Conservation (phyloP, 2,888 invertebrate genomes). For the Dione vanillae region DNA sequence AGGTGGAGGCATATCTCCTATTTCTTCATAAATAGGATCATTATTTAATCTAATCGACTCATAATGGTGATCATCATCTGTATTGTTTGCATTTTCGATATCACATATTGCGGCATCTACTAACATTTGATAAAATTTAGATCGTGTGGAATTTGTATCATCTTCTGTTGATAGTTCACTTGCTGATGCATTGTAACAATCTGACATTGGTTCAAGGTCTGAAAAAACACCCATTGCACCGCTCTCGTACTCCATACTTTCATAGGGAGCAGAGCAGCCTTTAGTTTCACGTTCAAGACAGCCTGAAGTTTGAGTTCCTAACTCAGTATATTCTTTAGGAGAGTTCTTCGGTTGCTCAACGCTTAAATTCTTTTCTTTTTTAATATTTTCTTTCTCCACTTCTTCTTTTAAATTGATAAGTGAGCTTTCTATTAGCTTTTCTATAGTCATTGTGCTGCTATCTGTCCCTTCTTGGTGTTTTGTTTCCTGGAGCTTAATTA, state of each 20-base stretch:
- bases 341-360: slow-evolving; percentile 51
- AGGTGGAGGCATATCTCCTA: slow-evolving; percentile 90
- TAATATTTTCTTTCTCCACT: slow-evolving; percentile 57
- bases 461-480: slow-evolving; percentile 77
- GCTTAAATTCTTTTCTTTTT: slow-evolving; percentile 59
- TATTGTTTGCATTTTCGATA: slow-evolving; percentile 86
- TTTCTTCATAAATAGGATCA: slow-evolving; percentile 92
- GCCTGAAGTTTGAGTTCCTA: slow-evolving; percentile 55
- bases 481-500: slow-evolving; percentile 84
- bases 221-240: slow-evolving; percentile 81
- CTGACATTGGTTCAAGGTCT: slow-evolving; percentile 85
- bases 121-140: slow-evolving; percentile 89
- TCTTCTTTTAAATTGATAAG: slow-evolving; percentile 74
- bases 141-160: slow-evolving; percentile 86
- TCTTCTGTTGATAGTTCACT: slow-evolving; percentile 87
- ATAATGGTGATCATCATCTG: slow-evolving; percentile 88
- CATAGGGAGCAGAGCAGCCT: slow-evolving; percentile 89
- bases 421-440: slow-evolving; percentile 81
- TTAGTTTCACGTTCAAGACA: slow-evolving; percentile 77
- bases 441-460: slow-evolving; percentile 74
- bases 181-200: slow-evolving; percentile 89
- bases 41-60: slow-evolving; percentile 87
- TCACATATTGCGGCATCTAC: slow-evolving; percentile 89
- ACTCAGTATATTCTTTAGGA: slow-evolving; percentile 49
- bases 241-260: slow-evolving; percentile 89